Percentiles rank a stretch among this genome's conserved stretches.
These are phyloP conservation scores for Limnephilus lunatus DNA, from an alignment of 2,888 invertebrate genomes.

Conservation along the genomic window DNA sequence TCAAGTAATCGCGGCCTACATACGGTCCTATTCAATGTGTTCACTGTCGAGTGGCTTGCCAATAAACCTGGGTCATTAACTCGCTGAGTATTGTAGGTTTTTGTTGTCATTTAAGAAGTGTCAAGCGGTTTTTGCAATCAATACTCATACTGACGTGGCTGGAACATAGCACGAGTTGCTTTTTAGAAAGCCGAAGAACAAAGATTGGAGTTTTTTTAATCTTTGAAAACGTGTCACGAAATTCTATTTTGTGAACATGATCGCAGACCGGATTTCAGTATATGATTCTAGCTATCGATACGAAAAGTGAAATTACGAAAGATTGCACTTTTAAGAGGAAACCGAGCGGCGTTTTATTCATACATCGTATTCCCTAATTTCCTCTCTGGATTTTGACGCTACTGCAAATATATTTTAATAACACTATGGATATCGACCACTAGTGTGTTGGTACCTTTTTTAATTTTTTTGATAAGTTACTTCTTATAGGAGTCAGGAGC, in stretches of 20 bases:
- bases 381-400: too few species aligned
- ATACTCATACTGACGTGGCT: not conserved
- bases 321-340: not conserved
- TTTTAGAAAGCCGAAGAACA: not conserved
- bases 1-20: constrained; percentile 2
- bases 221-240: not conserved
- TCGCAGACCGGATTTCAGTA: not conserved
- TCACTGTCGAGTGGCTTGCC: not conserved
- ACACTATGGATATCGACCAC: too few species aligned
- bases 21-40: not conserved
- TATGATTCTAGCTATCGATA: not conserved
- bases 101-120: not conserved
- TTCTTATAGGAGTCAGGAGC: too few species aligned
- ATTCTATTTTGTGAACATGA: not conserved
- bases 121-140: not conserved
- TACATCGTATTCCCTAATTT: too few species aligned
- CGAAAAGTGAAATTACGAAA: not conserved
- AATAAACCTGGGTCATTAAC: not conserved
- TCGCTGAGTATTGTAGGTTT: not conserved
- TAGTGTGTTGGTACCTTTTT: too few species aligned
- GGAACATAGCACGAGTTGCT: not conserved
- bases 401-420: too few species aligned
- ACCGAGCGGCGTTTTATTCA: too few species aligned
- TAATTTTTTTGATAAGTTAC: too few species aligned
- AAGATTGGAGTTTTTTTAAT: not conserved